Base-by-base conservation (phyloP, 1,140 invertebrate species). In the Atta cephalotes region DNA sequence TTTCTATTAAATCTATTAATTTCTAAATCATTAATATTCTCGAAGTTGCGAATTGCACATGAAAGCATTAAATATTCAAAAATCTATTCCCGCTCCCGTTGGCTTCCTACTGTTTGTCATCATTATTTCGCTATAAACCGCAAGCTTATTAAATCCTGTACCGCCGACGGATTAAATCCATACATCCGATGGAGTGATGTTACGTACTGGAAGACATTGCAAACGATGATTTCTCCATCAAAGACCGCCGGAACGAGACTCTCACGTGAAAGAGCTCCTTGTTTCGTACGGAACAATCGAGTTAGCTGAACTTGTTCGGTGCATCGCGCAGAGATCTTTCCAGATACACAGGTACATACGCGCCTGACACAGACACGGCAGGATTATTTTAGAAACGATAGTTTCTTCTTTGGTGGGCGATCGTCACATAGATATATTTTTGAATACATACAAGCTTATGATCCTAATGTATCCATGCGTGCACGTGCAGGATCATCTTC, bases 251-350 rank as follows among this genome's bases (percentile, higher is more conserved):
- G 82, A 91, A 91, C 85, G 76, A 91, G 90, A 84, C 58, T 68
- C 53, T 60, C 84, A 70, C 87, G 84, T 92, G 89, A 92, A 92
- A 92, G 91, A 87, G 85, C 79, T 87, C 91, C 89, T 92, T 92
- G 91, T 92, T 88, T 77, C 90, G 74, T 85, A 88, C 72, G 82
- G 91, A 92, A 92, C 91, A 92, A 92, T 92, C 88, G 91, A 90
- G 91, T 92, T 92, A 91, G 80, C 89, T 84, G 25, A 82, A 91
- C 84, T 89, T 87, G 79, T 88, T 28, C 21, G 77, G 74, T 16
- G 62, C 62, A 68, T 60, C 85, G 76, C n/a, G 10, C 72, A 49
- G 28, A 60, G 58, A 89, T 81, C 82, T 88, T 80, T 88, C 76
- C 76, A 51, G 53, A 45, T 72, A 60, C 79, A 56, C 56, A 31